These are phyloP conservation scores for Aldrovandia affinis DNA, from an alignment of 2,797 vertebrate genomes.

Conservation along the genomic window DNA sequence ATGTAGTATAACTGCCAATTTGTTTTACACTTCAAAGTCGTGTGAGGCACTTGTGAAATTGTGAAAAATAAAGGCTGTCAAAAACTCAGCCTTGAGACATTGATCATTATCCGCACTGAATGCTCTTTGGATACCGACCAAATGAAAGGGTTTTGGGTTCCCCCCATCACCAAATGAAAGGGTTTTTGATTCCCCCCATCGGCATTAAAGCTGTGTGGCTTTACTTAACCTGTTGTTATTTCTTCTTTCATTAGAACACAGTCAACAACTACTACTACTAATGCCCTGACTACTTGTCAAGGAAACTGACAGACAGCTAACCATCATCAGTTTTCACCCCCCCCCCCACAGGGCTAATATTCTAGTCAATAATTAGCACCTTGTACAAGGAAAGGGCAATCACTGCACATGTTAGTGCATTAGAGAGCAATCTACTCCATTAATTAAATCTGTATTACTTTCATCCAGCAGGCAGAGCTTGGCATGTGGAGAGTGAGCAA, in stretches of 20 bases:
- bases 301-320: slow-evolving; percentile 17
- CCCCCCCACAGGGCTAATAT: not conserved
- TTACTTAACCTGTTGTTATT: not conserved
- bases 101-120: not conserved
- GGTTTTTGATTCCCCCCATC: not conserved
- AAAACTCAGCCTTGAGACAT: not conserved
- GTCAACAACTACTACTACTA: not conserved
- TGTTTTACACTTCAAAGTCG: not conserved
- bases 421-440: slow-evolving; percentile 64
- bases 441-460: slow-evolving; percentile 67
- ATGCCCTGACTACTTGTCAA: slow-evolving; percentile 1
- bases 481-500: slow-evolving; percentile 66
- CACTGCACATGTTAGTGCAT: slow-evolving; percentile 51
- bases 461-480: slow-evolving; percentile 56
- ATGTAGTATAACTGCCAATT: not conserved
- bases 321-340: not conserved
- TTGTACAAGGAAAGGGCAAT: slow-evolving; percentile 53
- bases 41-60: too few species aligned
- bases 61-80: not conserved
- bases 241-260: not conserved
- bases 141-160: not conserved
- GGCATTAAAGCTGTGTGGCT: not conserved
- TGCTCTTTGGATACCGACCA: not conserved
- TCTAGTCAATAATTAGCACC: slow-evolving; percentile 57
- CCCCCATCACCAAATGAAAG: not conserved